Evolutionary conservation across 2,888 invertebrate species (phyloP).

Genomic region (Mylabris sibirica): DNA sequence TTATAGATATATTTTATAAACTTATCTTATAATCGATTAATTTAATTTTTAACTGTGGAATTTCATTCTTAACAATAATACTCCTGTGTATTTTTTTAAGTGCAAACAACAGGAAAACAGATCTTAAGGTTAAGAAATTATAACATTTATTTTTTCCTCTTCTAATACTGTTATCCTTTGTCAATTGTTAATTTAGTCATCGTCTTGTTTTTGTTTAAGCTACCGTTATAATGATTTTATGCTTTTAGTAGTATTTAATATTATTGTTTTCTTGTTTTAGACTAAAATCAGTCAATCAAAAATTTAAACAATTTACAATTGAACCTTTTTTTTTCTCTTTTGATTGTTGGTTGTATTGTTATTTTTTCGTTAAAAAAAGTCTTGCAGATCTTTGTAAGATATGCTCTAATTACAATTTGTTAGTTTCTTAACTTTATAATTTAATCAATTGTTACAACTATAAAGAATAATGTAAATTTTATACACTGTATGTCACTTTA

Average conservation of each 20-base stretch:
- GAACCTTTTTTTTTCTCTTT: not conserved
- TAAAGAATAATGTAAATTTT: not conserved
- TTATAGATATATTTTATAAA: no score
- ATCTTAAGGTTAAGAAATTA: not conserved
- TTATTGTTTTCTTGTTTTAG: not conserved
- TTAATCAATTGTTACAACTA: not conserved
- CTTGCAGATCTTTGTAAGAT: not conserved
- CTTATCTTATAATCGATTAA: no score
- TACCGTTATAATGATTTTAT: not conserved
- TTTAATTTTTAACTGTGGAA: no score
- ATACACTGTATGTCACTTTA: not conserved
- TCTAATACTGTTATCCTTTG: no score
- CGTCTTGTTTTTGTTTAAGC: not conserved
- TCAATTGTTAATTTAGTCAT: not conserved
- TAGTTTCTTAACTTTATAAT: not conserved
- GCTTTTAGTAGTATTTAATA: not conserved
- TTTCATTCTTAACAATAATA: no score
- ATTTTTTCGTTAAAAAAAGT: not conserved
- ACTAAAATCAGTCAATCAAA: not conserved
- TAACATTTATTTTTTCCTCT: not conserved
- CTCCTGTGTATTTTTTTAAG: no score
- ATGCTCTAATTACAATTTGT: slow-evolving; percentile 5
- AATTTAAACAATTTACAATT: not conserved
- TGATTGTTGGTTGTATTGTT: not conserved
- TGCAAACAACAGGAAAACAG: not conserved